Evolutionary conservation across 2,888 invertebrate genomes (phyloP).

Genomic region (Nebria salina): DNA sequence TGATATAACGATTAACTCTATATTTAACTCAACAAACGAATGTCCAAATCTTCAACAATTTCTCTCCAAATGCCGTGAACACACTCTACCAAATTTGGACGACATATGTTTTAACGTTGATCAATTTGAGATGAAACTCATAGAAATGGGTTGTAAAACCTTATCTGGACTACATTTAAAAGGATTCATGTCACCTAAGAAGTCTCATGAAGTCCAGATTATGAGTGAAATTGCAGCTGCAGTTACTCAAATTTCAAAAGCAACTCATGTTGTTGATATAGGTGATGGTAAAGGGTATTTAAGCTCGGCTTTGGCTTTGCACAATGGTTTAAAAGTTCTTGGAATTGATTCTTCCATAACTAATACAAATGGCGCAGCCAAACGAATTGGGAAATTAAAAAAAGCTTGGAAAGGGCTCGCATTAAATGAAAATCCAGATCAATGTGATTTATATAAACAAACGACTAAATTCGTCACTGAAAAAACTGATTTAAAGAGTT

Average conservation of each 20-base stretch:
- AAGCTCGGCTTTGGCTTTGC: conserved; percentile 76
- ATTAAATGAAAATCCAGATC: conserved; percentile 51
- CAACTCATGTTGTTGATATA: conserved; percentile 76
- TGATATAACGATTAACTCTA: background rate
- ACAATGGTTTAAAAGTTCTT: conserved; percentile 77
- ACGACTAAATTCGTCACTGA: conserved; percentile 70
- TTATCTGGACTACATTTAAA: conserved; percentile 61
- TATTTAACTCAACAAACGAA: background rate
- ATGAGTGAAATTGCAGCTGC: conserved; percentile 71
- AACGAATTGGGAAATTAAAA: conserved; percentile 64
- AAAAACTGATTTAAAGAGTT: conserved; percentile 65
- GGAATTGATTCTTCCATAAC: conserved; percentile 80
- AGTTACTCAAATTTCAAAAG: conserved; percentile 59
- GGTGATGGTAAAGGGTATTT: conserved; percentile 93
- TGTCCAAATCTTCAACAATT: conserved; percentile 53
- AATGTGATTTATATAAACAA: conserved; percentile 67
- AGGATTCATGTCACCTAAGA: conserved; percentile 83
- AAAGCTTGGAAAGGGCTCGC: conserved; percentile 59
- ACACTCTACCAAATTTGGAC: conserved; percentile 55
- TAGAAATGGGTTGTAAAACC: conserved; percentile 57
- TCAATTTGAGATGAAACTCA: conserved; percentile 61
- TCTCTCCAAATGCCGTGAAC: conserved; percentile 53
- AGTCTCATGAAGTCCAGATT: conserved; percentile 80
- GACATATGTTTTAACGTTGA: conserved; percentile 63
- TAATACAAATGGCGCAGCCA: conserved; percentile 75